A percentile compares a stretch with the other conserved stretches of the same genome.
Conservation (phyloP, 1,140 invertebrate genomes). For the Zaprionus tsacasi region DNA sequence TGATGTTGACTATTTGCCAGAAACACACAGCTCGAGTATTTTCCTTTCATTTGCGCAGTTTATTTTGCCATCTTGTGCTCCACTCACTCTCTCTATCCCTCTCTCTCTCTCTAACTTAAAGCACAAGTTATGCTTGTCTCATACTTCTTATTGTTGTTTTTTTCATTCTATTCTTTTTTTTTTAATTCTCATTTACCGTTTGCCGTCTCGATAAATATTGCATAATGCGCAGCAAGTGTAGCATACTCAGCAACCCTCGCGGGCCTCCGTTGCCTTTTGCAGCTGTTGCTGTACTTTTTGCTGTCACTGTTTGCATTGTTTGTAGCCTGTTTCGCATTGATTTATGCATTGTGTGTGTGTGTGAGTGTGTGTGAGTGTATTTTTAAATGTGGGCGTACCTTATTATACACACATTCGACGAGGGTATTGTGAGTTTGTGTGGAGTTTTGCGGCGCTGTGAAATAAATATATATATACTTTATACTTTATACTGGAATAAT, state of each 20-base stretch:
- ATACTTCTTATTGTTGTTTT: neutral
- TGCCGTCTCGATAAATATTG: slow-evolving; percentile 50
- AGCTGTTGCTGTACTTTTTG: neutral
- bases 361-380: neutral
- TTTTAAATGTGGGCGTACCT: slow-evolving; percentile 64
- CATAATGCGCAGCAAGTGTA: slow-evolving; percentile 55
- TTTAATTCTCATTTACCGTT: neutral
- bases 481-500: neutral
- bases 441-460: neutral
- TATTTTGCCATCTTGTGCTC: neutral
- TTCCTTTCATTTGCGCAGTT: slow-evolving; percentile 50
- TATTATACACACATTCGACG: neutral
- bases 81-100: neutral
- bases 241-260: slow-evolving; percentile 34
- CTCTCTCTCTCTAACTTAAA: neutral
- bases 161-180: neutral
- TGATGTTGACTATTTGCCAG: slow-evolving; percentile 58
- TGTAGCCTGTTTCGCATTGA: slow-evolving; percentile 59
- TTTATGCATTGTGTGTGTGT: slow-evolving; percentile 63
- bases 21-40: slow-evolving; percentile 17
- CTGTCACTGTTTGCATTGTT: neutral
- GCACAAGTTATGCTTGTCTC: slow-evolving; percentile 36
- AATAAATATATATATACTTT: neutral
- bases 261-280: slow-evolving; percentile 9
- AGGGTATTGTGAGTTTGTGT: neutral